Percentiles rank a stretch among this genome's conserved stretches.
Conservation (phyloP, 1,140 invertebrate genomes). For the Heliconius congener region DNA sequence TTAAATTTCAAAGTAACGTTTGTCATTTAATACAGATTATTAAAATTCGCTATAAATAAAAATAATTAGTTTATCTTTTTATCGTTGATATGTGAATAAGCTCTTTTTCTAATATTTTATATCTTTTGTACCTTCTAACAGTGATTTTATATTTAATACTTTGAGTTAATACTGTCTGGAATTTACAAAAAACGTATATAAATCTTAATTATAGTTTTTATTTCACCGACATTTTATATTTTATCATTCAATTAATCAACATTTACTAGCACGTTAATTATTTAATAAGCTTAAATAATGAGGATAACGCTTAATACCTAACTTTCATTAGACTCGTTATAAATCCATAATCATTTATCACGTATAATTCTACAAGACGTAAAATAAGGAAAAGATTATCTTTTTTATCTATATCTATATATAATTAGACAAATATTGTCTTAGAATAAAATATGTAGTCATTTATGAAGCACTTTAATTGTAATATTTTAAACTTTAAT, state of each 20-base stretch:
- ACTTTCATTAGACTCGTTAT: conserved; percentile 10
- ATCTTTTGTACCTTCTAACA: not conserved
- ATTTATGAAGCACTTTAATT: conserved; percentile 2
- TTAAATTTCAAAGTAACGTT: not conserved
- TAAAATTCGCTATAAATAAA: not conserved
- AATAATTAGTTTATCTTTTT: no score
- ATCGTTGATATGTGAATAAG: no score
- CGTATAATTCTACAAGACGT: conserved; percentile 3
- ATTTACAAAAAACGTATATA: not conserved
- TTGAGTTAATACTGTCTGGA: not conserved
- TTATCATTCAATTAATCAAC: not conserved
- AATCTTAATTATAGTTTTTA: not conserved
- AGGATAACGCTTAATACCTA: conserved; percentile 11
- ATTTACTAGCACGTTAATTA: conserved; percentile 14
- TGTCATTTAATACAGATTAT: not conserved
- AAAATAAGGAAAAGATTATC: conserved; percentile 11
- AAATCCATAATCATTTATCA: conserved; percentile 9
- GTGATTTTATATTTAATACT: not conserved
- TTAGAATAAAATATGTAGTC: conserved; percentile 8
- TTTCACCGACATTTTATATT: not conserved
- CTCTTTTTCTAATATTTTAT: not conserved
- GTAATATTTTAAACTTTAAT: not conserved
- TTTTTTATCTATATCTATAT: conserved; percentile 14
- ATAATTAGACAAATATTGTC: conserved; percentile 15
- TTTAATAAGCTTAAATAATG: conserved; percentile 10